Evolutionary conservation across 2,888 invertebrate species (phyloP).

Genomic region (Aquatica leii): DNA sequence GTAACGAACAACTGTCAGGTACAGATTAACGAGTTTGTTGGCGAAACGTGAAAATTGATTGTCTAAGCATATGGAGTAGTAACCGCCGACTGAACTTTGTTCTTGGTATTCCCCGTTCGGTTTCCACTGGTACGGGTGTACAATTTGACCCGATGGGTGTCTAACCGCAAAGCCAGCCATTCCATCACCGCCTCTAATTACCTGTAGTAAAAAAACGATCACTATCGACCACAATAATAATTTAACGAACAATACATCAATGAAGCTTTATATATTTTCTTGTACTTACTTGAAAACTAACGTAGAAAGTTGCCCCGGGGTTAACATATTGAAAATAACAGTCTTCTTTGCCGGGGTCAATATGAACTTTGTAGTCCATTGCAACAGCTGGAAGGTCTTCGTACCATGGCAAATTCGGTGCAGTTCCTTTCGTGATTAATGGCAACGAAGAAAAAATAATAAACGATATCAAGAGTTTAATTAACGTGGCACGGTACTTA

Average conservation of each 20-base stretch:
- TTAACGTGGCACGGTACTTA: conserved; percentile 31
- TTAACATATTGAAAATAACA: conserved; percentile 96
- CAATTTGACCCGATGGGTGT: conserved; percentile 83
- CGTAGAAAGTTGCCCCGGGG: conserved; percentile 90
- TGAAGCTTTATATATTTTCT: background rate
- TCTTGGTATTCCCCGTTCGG: conserved; percentile 91
- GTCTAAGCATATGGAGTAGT: conserved; percentile 90
- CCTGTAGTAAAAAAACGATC: conserved; percentile 64
- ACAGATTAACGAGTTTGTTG: conserved; percentile 87
- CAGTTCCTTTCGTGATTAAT: conserved; percentile 17
- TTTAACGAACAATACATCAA: too few species aligned
- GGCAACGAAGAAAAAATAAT: conserved; percentile 22
- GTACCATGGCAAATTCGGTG: conserved; percentile 77
- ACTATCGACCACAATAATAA: background rate
- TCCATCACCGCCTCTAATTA: conserved; percentile 91
- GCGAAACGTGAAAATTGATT: conserved; percentile 94
- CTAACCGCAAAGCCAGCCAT: conserved; percentile 93
- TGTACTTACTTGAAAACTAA: conserved; percentile 84
- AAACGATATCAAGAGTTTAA: conserved; percentile 13
- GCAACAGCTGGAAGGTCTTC: conserved; percentile 90
- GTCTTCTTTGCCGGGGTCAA: conserved; percentile 94
- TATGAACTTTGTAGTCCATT: conserved; percentile 95
- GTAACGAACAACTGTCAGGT: conserved; percentile 89
- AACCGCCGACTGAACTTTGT: conserved; percentile 80
- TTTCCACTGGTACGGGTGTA: conserved; percentile 91